phyloP scores from a whole-genome alignment of 1,140 invertebrate genomes.

The Hermetia illucens region DNA sequence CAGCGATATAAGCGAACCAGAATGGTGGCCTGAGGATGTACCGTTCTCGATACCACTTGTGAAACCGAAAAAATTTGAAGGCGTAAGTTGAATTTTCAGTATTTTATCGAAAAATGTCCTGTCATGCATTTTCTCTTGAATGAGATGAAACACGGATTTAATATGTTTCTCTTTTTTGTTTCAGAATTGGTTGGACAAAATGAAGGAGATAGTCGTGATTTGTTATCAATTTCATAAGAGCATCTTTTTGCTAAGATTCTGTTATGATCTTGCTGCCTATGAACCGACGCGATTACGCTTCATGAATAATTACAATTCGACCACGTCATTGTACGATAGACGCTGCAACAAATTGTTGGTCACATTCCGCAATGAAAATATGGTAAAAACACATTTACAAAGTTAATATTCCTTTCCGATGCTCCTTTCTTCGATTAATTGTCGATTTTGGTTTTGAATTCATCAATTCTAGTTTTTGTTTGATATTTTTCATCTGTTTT shows the following conservation, averaged over 20 bases:
- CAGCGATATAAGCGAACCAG: constrained; percentile 34
- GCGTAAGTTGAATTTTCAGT: constrained; percentile 34
- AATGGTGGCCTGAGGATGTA: constrained; percentile 54
- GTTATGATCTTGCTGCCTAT: constrained; percentile 48
- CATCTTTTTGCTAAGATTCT: constrained; percentile 53
- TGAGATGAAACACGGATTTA: constrained; percentile 1
- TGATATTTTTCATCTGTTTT: neutral
- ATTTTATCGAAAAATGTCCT: constrained; percentile 1
- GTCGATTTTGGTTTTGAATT: neutral
- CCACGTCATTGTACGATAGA: constrained; percentile 52
- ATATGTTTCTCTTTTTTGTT: constrained; percentile 10
- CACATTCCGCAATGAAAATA: constrained; percentile 60
- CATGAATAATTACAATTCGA: constrained; percentile 56
- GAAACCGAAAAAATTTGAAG: constrained; percentile 34
- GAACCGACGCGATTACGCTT: constrained; percentile 46
- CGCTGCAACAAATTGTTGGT: constrained; percentile 47
- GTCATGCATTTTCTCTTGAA: neutral
- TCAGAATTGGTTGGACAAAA: constrained; percentile 41
- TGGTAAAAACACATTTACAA: too few relatives aligned
- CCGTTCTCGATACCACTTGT: constrained; percentile 45
- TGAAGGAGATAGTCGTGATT: constrained; percentile 48
- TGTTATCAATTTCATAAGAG: constrained; percentile 60
- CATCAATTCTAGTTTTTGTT: neutral
- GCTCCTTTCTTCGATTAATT: neutral
- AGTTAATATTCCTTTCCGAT: neutral